These are phyloP conservation scores for Petromus typicus DNA, from an alignment of 2,113 vertebrate species.

Conservation along the genomic window DNA sequence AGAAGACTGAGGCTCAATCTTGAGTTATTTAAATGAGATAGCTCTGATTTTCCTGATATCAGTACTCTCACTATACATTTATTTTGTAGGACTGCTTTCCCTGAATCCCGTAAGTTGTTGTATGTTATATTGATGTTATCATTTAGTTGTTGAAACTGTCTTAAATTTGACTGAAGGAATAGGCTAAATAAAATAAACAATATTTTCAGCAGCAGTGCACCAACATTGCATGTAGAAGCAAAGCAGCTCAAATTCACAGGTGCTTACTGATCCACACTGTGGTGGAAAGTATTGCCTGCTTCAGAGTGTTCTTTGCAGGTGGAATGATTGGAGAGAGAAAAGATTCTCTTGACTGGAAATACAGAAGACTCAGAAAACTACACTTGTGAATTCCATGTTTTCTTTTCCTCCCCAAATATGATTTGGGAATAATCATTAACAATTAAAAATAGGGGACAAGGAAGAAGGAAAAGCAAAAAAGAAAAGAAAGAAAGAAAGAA, in stretches of 20 bases:
- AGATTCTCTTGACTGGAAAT: neutral
- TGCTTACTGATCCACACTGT: fast-evolving
- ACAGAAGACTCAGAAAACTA: neutral
- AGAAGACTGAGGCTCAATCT: no score
- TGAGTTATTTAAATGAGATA: no score
- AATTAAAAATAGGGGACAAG: neutral
- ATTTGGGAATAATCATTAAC: neutral
- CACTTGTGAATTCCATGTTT: neutral
- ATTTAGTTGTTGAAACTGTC: no score
- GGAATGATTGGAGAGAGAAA: neutral
- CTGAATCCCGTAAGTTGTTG: no score
- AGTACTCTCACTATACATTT: no score
- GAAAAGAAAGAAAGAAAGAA: neutral
- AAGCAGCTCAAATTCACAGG: neutral
- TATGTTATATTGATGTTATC: no score
- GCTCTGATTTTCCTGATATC: no score
- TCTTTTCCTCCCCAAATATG: neutral
- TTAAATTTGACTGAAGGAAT: neutral
- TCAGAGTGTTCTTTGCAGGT: neutral
- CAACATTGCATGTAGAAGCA: neutral
- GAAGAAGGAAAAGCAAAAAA: neutral
- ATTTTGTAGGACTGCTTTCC: no score
- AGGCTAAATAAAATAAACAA: neutral
- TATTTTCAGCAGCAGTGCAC: neutral
- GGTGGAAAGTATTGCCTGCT: neutral